A percentile compares a stretch with the other conserved stretches of the same genome.
Evolutionary conservation across 1,140 invertebrate genomes (phyloP).

Genomic region (Dolichoris vasculosae): DNA sequence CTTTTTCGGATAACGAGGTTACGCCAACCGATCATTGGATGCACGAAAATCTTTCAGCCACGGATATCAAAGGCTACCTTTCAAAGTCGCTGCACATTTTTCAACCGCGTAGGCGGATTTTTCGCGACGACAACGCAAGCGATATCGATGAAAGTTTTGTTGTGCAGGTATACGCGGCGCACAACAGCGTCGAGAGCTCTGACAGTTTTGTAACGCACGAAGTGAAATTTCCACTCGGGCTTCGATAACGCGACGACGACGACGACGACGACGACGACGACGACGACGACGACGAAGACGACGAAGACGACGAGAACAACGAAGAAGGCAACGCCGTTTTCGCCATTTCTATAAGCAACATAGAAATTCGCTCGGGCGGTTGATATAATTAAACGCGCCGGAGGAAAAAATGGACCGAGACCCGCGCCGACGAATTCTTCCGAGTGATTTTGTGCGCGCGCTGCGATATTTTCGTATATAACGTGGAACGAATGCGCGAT

Average conservation of each 20-base stretch:
- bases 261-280: no score
- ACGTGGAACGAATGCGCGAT: no score
- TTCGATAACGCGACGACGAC: neutral
- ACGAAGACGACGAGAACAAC: no score
- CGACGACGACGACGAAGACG: no score
- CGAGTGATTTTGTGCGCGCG: neutral
- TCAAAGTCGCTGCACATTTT: neutral
- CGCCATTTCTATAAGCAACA: conserved; percentile 22
- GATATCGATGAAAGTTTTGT: conserved; percentile 26
- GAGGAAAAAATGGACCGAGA: neutral
- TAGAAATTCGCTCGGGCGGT: neutral
- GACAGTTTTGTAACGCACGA: conserved; percentile 30
- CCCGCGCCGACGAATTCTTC: neutral
- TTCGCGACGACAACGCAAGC: conserved; percentile 1
- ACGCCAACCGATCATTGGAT: neutral
- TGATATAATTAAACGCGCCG: neutral
- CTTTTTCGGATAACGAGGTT: neutral
- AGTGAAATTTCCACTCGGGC: conserved; percentile 25
- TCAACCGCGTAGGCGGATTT: conserved; percentile 30
- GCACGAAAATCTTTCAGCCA: neutral
- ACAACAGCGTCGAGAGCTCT: neutral
- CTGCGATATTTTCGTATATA: neutral
- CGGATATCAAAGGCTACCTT: no score
- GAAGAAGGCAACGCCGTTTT: no score
- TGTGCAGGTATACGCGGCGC: neutral